Evolutionary conservation across 2,797 vertebrate genomes (phyloP), one percentile per base, ranked within the genome.

Genomic region (Heliangelus exortis): DNA sequence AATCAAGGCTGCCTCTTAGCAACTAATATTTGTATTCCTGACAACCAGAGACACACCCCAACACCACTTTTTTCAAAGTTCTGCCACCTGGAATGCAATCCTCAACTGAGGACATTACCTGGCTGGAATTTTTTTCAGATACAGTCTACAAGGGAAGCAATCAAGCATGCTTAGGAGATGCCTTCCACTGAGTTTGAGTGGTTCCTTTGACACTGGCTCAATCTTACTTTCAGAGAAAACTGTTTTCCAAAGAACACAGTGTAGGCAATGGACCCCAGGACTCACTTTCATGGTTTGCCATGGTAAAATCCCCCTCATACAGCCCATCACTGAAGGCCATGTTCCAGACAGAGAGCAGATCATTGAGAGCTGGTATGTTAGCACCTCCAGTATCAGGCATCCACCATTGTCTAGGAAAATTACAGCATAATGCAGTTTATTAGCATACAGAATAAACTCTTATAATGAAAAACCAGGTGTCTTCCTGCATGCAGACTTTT

Each of bases 321-420:
- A 99, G 98, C 41, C 99, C 99, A 2, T 99, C 99, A 9, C 99
- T 99, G 94, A 99, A 99, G 28, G 98, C 99, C 99, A 99, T 99
- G 33, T 98, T 99, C 99, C 99, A 99, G 79, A 99, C 98, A 3
- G 99, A 99, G 68, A 99, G 98, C 81, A 99, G 98, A 88, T 99
- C 99, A 6, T 99, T 99, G 72, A 99, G 97, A 34, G 99, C 99
- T 23, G 99, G 99, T 62, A 99, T 96, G 36, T 99, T 99, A 66
- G 99, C 99, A 61, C 99, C 99, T 94, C 99, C 99, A 21, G 99
- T 99, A 97, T 99, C 99, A 0, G 99, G 99, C 99, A 99, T 99
- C 99, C 99, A 99, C 99, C 99, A 99, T 87, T 99, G 99, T 90
- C 99, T 99, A 91, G 14, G 80, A 86, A 92, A 82, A 71, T 54